These are phyloP conservation scores for Pemphigus obesinymphae DNA, from an alignment of 1,140 invertebrate genomes.

Conservation along the genomic window DNA sequence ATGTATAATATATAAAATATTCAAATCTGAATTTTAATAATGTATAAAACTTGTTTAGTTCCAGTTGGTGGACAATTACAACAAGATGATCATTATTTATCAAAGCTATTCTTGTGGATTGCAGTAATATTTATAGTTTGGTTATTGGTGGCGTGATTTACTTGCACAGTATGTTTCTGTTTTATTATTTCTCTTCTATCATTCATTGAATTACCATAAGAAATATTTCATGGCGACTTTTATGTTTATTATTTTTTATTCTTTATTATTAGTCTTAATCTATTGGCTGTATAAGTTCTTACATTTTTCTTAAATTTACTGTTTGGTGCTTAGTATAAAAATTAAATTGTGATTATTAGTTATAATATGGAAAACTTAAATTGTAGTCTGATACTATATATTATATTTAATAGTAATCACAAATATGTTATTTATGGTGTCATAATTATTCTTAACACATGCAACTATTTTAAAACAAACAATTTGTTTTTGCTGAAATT, in stretches of 20 bases:
- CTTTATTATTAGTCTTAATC: neutral
- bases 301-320: neutral
- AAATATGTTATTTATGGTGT: neutral
- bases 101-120: conserved; percentile 88
- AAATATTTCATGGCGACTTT: neutral
- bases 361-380: neutral
- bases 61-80: conserved; percentile 26
- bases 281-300: neutral
- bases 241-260: neutral
- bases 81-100: conserved; percentile 84
- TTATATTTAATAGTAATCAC: neutral
- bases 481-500: neutral
- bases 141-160: conserved; percentile 79
- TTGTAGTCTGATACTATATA: neutral
- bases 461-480: neutral
- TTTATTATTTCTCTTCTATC: neutral
- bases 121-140: conserved; percentile 86
- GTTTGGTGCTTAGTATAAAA: neutral
- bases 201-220: neutral
- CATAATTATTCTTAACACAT: neutral
- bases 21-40: neutral
- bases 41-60: neutral
- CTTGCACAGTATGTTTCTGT: neutral
- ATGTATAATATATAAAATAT: conserved; percentile 50
- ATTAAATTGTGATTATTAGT: neutral